Evolutionary conservation across 2,797 vertebrate genomes (phyloP).

Genomic region (Clamator glandarius): DNA sequence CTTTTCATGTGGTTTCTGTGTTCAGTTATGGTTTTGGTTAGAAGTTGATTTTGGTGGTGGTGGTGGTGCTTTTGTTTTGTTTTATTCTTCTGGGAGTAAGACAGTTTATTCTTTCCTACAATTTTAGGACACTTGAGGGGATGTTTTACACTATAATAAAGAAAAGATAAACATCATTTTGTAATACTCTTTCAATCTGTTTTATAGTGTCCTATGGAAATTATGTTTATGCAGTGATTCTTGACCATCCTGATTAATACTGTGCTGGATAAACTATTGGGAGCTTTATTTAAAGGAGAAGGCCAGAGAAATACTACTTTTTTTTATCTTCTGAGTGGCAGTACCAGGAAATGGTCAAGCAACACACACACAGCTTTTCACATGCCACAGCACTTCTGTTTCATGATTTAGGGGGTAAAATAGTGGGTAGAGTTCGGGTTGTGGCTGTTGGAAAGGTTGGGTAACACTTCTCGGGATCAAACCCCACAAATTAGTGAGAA

Average conservation of each 20-base stretch:
- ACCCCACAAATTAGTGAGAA: background rate
- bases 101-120: background rate
- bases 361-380: background rate
- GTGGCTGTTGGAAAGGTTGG: background rate
- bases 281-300: background rate
- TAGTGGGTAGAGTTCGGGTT: background rate
- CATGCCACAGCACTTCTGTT: background rate
- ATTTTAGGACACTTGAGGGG: background rate
- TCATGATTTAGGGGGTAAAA: background rate
- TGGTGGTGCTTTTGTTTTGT: background rate
- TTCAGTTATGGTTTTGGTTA: background rate
- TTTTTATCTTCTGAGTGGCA: background rate
- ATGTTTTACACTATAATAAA: background rate
- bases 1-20: background rate
- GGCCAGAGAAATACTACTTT: background rate
- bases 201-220: background rate
- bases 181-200: background rate
- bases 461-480: background rate
- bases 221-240: background rate
- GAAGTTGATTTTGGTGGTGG: background rate
- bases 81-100: background rate
- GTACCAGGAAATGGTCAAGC: background rate
- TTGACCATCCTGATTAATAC: rapidly evolving
- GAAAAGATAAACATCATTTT: background rate
- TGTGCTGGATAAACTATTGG: background rate